These are phyloP conservation scores for Endotricha flammealis DNA, from an alignment of 2,888 invertebrate genomes.

Conservation along the genomic window DNA sequence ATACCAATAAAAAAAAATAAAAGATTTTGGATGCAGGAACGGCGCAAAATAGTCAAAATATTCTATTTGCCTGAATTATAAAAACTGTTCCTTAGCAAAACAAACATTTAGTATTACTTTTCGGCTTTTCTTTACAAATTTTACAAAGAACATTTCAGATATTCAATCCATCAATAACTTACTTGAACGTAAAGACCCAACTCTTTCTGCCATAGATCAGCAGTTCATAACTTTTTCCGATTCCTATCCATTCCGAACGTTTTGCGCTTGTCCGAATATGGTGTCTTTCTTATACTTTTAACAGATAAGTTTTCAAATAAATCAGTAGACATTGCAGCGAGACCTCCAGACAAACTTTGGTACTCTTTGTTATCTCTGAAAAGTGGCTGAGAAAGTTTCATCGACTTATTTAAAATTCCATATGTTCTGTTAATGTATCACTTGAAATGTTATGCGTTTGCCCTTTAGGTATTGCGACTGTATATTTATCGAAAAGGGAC, in stretches of 20 bases:
- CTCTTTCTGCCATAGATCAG: slow-evolving; percentile 16
- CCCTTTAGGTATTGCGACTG: not conserved
- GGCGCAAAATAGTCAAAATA: too few species aligned
- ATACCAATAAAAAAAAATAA: too few species aligned
- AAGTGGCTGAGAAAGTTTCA: slow-evolving; percentile 42
- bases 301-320: slow-evolving; percentile 65
- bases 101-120: too few species aligned
- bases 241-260: slow-evolving; percentile 21
- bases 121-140: too few species aligned
- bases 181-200: not conserved
- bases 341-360: slow-evolving; percentile 36
- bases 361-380: slow-evolving; percentile 52
- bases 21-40: too few species aligned
- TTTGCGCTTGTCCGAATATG: slow-evolving; percentile 49
- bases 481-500: not conserved
- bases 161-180: too few species aligned
- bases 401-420: slow-evolving; percentile 53
- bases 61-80: too few species aligned
- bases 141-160: too few species aligned
- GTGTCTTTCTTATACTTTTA: slow-evolving; percentile 43
- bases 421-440: slow-evolving; percentile 30
- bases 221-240: slow-evolving; percentile 11
- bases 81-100: too few species aligned
- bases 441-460: slow-evolving; percentile 1
- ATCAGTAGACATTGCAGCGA: slow-evolving; percentile 56